Percentiles rank a stretch among this genome's conserved stretches.
Conservation (phyloP, 2,888 invertebrate species). For the Deilephila elpenor region DNA sequence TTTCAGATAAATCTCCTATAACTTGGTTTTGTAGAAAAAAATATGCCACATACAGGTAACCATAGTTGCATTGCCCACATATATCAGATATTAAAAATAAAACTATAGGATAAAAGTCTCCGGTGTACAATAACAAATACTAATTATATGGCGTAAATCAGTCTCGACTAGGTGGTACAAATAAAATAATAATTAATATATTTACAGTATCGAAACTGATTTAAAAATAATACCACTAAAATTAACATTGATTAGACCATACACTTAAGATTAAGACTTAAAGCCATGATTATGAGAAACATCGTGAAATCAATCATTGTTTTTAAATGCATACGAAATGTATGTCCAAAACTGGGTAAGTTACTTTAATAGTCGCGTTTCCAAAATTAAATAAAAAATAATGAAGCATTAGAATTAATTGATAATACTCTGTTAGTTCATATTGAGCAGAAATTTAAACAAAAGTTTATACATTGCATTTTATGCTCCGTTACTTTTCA, state of each 20-base stretch:
- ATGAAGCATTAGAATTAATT: slow-evolving; percentile 25
- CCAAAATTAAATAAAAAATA: slow-evolving; percentile 28
- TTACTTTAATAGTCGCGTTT: neutral
- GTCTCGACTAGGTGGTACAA: slow-evolving; percentile 70
- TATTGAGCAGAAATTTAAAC: slow-evolving; percentile 29
- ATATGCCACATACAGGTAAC: neutral
- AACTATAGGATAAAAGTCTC: slow-evolving; percentile 34
- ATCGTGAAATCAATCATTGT: neutral
- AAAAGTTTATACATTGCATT: slow-evolving; percentile 30
- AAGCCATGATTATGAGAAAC: slow-evolving; percentile 47
- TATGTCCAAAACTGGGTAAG: slow-evolving; percentile 14
- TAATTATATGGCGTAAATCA: slow-evolving; percentile 75
- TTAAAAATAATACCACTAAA: slow-evolving; percentile 45
- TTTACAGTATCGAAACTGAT: slow-evolving; percentile 69
- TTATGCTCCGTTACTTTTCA: slow-evolving; percentile 31
- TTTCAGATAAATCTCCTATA: too few relatives aligned
- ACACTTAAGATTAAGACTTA: slow-evolving; percentile 54
- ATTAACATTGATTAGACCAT: slow-evolving; percentile 40
- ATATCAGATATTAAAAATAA: neutral
- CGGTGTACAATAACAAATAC: slow-evolving; percentile 49
- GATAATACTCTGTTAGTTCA: slow-evolving; percentile 5
- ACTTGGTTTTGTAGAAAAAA: neutral
- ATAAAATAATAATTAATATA: slow-evolving; percentile 52
- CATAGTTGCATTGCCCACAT: neutral
- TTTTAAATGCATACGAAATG: slow-evolving; percentile 1